A percentile compares a stretch with the other conserved stretches of the same genome.
These are phyloP conservation scores for Panonychus citri DNA, from an alignment of 1,140 invertebrate species.

Conservation along the genomic window DNA sequence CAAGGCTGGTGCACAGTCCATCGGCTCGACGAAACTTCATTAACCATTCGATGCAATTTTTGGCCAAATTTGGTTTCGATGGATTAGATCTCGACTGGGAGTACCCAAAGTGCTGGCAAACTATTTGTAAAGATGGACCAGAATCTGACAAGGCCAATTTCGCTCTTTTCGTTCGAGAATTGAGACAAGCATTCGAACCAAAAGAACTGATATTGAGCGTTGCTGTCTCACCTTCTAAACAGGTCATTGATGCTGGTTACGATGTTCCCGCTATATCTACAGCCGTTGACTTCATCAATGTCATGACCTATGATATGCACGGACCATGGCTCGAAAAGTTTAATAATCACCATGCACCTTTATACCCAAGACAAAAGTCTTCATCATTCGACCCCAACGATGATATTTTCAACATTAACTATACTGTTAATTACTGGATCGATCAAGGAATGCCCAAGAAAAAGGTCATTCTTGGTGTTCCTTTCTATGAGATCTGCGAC, in stretches of 20 bases:
- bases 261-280: slow-evolving; percentile 40
- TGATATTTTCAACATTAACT: slow-evolving; percentile 34
- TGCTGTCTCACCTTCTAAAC: slow-evolving; percentile 30
- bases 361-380: slow-evolving; percentile 16
- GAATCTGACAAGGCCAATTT: slow-evolving; percentile 5
- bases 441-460: slow-evolving; percentile 43
- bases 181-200: slow-evolving; percentile 26
- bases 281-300: slow-evolving; percentile 52
- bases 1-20: slow-evolving; percentile 33
- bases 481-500: slow-evolving; percentile 60
- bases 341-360: slow-evolving; percentile 26
- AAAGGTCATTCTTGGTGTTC: slow-evolving; percentile 50
- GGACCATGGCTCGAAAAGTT: slow-evolving; percentile 53
- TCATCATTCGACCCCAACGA: slow-evolving; percentile 10
- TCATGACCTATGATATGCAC: slow-evolving; percentile 73
- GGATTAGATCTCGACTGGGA: slow-evolving; percentile 38
- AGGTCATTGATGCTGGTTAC: slow-evolving; percentile 39
- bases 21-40: slow-evolving; percentile 43
- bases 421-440: slow-evolving; percentile 29
- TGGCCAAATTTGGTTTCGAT: slow-evolving; percentile 32
- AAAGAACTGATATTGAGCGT: slow-evolving; percentile 26
- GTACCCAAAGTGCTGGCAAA: slow-evolving; percentile 20
- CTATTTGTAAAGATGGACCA: background rate
- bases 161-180: slow-evolving; percentile 2
- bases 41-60: slow-evolving; percentile 37